Evolutionary conservation across 2,113 vertebrate species (phyloP), one percentile per base, ranked within the genome.

Genomic region (Centrocercus urophasianus): DNA sequence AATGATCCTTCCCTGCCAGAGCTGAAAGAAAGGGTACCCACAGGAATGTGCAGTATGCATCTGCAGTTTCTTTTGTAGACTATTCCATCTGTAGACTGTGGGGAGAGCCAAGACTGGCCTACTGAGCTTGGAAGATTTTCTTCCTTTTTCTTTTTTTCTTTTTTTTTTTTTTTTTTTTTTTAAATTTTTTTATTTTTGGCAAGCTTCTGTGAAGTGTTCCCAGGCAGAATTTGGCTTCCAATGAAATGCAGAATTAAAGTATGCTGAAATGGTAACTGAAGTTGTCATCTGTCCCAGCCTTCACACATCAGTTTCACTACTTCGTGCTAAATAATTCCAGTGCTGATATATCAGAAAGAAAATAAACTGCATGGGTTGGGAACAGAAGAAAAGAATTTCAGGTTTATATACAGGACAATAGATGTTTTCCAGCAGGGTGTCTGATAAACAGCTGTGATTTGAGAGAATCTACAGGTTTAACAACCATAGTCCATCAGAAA

Each of bases 221-320:
- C 57, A 52, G 57, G 92, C 80, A 90, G 66, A 81, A 90, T 84
- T 92, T 90, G 77, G 77, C 88, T 90, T 75, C 43, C 74, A 69
- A 25, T 57, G 22, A 89, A 86, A 71, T 17, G 50, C 11, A 67
- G 86, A 93, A 94, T 93, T 87, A 94, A 91, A 96, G 90, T 90
- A 79, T 40, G 20, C 70, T 75, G 30, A 84, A 92, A 66, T 34
- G 73, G 89, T 84, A 93, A 90, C 80, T 92, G 14, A 86, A 94
- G 88, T 92, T 89, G 22, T 74, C 80, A 84, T 86, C 74, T 78
- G 70, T 95, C 95, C 94, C 90, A 93, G 83, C 48, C 95, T 84
- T 96, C 90, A 84, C 88, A 88, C 77, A 93, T 93, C 92, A 91
- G 60, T 66, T 89, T 36, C 88, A 87, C 86, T 89, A 75, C 61